These are phyloP conservation scores for Taxidea taxus DNA, from an alignment of 2,113 vertebrate genomes.

Conservation along the genomic window DNA sequence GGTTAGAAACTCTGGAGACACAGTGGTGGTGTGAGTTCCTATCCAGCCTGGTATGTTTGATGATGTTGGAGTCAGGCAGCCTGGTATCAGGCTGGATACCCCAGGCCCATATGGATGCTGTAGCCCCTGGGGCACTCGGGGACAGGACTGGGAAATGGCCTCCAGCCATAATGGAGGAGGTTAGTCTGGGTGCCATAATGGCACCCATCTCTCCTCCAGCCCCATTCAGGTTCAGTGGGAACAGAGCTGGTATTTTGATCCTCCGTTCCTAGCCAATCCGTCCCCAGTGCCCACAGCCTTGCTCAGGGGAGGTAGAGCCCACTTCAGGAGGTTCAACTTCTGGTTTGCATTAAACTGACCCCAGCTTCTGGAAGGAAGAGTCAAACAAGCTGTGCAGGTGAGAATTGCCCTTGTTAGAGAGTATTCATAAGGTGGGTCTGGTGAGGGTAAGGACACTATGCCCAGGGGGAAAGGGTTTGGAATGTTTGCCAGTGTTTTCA, in stretches of 20 bases:
- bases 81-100: neutral
- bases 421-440: neutral
- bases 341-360: neutral
- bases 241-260: neutral
- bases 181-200: neutral
- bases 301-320: neutral
- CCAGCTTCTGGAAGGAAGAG: neutral
- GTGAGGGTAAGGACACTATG: neutral
- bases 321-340: neutral
- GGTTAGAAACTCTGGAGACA: neutral
- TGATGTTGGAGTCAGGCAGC: neutral
- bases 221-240: neutral
- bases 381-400: neutral
- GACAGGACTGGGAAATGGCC: neutral
- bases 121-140: too few relatives aligned
- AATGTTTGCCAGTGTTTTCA: neutral
- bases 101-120: neutral
- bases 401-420: neutral
- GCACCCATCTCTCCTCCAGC: neutral
- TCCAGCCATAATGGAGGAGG: neutral
- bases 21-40: neutral
- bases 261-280: neutral
- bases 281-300: neutral
- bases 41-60: neutral
- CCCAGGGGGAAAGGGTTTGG: neutral